Base-by-base conservation (phyloP, 1,140 invertebrate species). In the Pomacea maculata region DNA sequence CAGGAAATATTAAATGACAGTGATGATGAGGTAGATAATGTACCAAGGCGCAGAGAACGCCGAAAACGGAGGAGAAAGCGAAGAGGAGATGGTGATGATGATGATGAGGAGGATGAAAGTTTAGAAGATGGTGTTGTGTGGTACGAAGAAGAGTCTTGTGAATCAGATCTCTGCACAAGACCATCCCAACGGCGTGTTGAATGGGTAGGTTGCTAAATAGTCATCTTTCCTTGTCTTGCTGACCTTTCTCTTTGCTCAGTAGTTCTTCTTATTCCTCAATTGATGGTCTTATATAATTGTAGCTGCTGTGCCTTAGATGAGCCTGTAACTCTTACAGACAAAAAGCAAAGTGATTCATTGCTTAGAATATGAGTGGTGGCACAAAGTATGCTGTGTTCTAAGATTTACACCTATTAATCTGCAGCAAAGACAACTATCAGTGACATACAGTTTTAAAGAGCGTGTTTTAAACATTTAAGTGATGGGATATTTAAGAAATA, bases 91-190 rank as follows among this genome's bases (percentile, higher is more conserved):
- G 70, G 73, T 34, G 76, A 80, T 55, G 76, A 83, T 45, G 76
- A 84, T 61, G 76, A 87, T 80, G 77, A 78, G 4, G 74, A 63
- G 54, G 68, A 75, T 21, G 78, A 79, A 21, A 73, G 82, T n/a
- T 77, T 82, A 64, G 85, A 85, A 71, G 86, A 86, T 17, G 86
- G 86, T 14, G 85, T 87, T 6, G 80, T 83, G 71, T 87, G 85
- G 85, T 88, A 87, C 63, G 87, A 88, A 29, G 86, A 85, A 64
- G 87, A 87, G 52, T 86, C 83, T 17, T 88, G 87, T 83, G 84
- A 84, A 17, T 82, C 87, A 17, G 75, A 70, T 19, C 82, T 84
- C 75, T 88, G 87, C 81, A 82, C 79, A 79, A 54, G 83, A 55
- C 87, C 87, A 10, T 86, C 83, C 57, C 80, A 84, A 63, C 85